Evolutionary conservation across 2,113 vertebrate genomes (phyloP), one percentile per base, ranked within the genome.

Genomic region (Dipodomys spectabilis): DNA sequence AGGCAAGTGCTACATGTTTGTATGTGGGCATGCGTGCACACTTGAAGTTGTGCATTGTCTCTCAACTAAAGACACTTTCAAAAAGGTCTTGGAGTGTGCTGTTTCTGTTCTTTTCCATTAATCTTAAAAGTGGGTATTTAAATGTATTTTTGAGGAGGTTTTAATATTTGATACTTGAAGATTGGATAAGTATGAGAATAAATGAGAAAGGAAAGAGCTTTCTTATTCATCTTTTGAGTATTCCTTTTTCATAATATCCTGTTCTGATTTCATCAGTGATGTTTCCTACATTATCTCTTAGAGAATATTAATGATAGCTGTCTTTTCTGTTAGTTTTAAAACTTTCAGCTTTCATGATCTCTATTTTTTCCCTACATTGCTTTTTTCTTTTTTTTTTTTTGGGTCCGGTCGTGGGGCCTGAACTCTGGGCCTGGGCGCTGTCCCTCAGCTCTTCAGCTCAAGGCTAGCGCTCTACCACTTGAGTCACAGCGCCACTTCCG

Each of bases 1-100:
- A 99, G 99, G 99, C 98, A 98, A 97, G 97, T 97, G 27, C 64
- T 77, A 3, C 28, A 3, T 90, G 35, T 92, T 72, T 73, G 62
- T 13, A 5, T 32, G 6, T 30, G n/a, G 62, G 12, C 82, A 25
- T 60, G 13, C 49, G 13, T 65, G 19, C 19, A 72, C 13, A 19
- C 18, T 60, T 62, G 49, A 0, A 16, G 9, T 69, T 88, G 30
- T 80, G 23, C 6, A 0, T 84, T 94, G 9, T 85, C 39, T 84
- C n/a, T 94, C n/a, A 84, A 44, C n/a, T 67, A 78, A 88, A 25
- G 49, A 85, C 28, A 32, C 57, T 90, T 67, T 60, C 7, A 62
- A 25, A 64, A 77, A 74, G 25, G 2, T 71, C 71, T 75, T 35
- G 45, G 69, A 69, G 35, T 72, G 62, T 94, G 16, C 28, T 88